Evolutionary conservation across 2,888 invertebrate genomes (phyloP).

Genomic region (Monopis laevigella): DNA sequence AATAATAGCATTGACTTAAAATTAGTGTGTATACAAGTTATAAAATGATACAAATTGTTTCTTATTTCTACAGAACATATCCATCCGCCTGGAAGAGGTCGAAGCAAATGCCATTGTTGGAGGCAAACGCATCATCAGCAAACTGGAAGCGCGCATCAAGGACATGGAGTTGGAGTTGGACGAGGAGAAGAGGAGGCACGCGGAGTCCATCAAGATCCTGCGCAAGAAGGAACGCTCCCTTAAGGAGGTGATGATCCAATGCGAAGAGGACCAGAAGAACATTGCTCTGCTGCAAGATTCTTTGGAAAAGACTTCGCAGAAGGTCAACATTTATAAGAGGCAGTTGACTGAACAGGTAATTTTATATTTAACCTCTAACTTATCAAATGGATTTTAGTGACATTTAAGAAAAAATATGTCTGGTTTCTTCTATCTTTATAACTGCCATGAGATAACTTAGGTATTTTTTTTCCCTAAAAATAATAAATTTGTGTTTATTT

Average conservation of each 20-base stretch:
- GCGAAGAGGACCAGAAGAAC: constrained; percentile 97
- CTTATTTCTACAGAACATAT: constrained; percentile 73
- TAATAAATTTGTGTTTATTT: no score
- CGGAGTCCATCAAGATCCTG: constrained; percentile 96
- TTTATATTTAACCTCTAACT: no score
- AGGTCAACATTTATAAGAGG: constrained; percentile 94
- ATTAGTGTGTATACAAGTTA: no score
- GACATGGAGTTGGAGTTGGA: constrained; percentile 95
- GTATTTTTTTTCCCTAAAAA: no score
- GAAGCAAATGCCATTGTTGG: constrained; percentile 97
- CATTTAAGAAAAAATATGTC: no score
- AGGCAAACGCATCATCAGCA: constrained; percentile 96
- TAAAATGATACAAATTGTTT: constrained; percentile 1
- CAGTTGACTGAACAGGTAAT: constrained; percentile 92
- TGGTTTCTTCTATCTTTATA: no score
- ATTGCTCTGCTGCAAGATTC: constrained; percentile 90
- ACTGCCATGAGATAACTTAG: no score
- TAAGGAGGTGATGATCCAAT: constrained; percentile 94
- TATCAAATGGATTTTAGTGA: no score
- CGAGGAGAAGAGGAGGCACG: constrained; percentile 96
- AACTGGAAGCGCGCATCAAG: constrained; percentile 94
- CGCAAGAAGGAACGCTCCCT: constrained; percentile 98
- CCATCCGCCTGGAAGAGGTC: constrained; percentile 93
- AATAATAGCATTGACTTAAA: no score
- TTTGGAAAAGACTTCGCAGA: constrained; percentile 86